Evolutionary conservation across 2,797 vertebrate species (phyloP).

Genomic region (Poeciliopsis infans): DNA sequence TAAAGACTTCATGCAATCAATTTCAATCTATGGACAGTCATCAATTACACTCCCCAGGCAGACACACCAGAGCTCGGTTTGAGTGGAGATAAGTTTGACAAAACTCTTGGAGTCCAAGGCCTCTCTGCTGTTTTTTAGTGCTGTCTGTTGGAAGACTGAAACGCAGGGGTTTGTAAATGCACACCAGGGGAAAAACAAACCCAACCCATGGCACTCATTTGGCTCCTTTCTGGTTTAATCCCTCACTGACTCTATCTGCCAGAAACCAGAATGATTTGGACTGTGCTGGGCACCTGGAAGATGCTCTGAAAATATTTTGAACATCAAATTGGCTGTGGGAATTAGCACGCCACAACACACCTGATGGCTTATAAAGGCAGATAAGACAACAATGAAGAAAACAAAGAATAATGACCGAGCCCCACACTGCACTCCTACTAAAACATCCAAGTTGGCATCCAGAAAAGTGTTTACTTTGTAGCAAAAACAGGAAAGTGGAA

Average conservation of each 20-base stretch:
- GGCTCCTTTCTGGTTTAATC: conserved; percentile 64
- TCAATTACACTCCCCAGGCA: conserved; percentile 66
- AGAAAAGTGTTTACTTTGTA: background rate
- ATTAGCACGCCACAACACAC: conserved; percentile 55
- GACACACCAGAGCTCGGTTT: conserved; percentile 55
- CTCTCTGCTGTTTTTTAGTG: conserved; percentile 35
- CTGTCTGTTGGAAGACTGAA: conserved; percentile 36
- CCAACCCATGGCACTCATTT: conserved; percentile 56
- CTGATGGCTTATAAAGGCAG: conserved; percentile 62
- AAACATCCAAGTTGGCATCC: conserved; percentile 22
- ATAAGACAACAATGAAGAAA: conserved; percentile 63
- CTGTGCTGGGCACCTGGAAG: conserved; percentile 44
- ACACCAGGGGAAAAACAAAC: conserved; percentile 60
- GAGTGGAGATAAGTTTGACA: conserved; percentile 47
- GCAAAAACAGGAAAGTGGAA: background rate
- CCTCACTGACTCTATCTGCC: conserved; percentile 51
- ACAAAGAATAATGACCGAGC: conserved; percentile 15
- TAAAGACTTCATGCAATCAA: conserved; percentile 74
- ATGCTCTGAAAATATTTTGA: conserved; percentile 61
- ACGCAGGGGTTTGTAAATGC: conserved; percentile 56
- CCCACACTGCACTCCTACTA: conserved; percentile 17
- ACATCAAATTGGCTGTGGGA: conserved; percentile 69
- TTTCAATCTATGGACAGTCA: conserved; percentile 74
- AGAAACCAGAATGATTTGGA: conserved; percentile 67
- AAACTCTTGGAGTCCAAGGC: conserved; percentile 43